Evolutionary conservation across 2,797 vertebrate genomes (phyloP), one percentile per base, ranked within the genome.

Genomic region (Tachyglossus aculeatus): DNA sequence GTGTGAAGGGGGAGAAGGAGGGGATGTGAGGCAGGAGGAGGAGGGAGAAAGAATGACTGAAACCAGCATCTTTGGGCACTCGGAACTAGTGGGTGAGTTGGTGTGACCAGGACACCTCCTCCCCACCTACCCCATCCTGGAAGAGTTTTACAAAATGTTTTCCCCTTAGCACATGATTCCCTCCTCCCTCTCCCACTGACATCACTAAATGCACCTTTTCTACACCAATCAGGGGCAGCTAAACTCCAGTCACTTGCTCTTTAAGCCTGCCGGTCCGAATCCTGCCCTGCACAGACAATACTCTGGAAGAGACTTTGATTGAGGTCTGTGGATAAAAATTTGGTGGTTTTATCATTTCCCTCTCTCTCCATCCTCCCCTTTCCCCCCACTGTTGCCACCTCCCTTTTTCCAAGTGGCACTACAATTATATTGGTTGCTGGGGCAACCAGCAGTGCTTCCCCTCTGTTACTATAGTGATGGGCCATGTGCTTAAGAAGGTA

Each of bases 381-480:
- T 14, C 0, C 32, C 25, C 51, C 66, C 61, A 29, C 51, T 52
- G 16, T 52, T 40, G 38, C 15, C 2, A 51, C 38, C 81, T 72
- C 55, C 69, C 69, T 88, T 87, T 88, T 83, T 77, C 62, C 2
- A 34, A 78, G 70, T 79, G 81, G 73, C 13, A 74, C 80, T 85
- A 90, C 89, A 88, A 88, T 89, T 87, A 85, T 82, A 56, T 80
- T 78, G 1, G 83, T 92, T 90, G 78, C 89, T 77, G 71, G 3
- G 70, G 88, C 88, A 90, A 92, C 90, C 74, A 84, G 86, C 84
- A 89, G 9, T 74, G 82, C 84, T 87, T 88, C 90, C 91, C 90
- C 87, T 67, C 74, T 86, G 86, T 89, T 88, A 87, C 90, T 86
- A 86, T 89, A 60, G 89, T 79, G 86, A 88, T 76, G 39, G 85